Conservation (phyloP, 2,797 vertebrate genomes). For the Myotis planiceps region DNA sequence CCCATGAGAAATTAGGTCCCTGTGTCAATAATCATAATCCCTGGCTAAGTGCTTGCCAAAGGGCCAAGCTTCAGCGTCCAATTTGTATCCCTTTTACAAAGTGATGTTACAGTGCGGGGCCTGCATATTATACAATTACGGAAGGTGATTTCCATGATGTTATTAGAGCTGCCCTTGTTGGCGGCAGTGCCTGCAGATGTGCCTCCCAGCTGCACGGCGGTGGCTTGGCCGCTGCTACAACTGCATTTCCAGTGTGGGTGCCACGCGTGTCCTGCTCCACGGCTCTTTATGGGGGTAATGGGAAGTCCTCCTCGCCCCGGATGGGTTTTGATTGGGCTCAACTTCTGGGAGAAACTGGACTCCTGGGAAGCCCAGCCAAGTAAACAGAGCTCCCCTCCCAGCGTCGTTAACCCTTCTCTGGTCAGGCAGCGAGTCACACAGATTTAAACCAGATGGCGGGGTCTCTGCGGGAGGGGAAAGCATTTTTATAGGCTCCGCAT, state of each 20-base stretch:
- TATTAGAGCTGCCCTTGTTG: slow-evolving; percentile 71
- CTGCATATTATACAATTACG: slow-evolving; percentile 57
- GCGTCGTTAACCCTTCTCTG: slow-evolving; percentile 70
- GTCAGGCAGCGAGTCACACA: not conserved
- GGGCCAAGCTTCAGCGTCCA: slow-evolving; percentile 67
- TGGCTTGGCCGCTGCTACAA: not conserved
- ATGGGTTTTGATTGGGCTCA: slow-evolving; percentile 47
- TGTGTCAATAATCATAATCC: not conserved
- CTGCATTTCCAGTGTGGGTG: not conserved
- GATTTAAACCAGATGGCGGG: slow-evolving; percentile 66
- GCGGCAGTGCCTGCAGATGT: slow-evolving; percentile 68
- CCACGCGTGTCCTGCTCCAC: not conserved
- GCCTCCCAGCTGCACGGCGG: not conserved
- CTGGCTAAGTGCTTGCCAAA: not conserved
- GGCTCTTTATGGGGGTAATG: not conserved
- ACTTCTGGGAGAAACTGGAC: slow-evolving; percentile 49
- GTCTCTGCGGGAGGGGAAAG: not conserved
- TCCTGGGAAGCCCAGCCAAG: slow-evolving; percentile 53
- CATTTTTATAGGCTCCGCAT: not conserved
- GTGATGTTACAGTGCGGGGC: slow-evolving; percentile 64
- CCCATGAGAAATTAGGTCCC: not conserved
- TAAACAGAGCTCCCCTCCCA: slow-evolving; percentile 34
- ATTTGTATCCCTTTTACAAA: slow-evolving; percentile 75
- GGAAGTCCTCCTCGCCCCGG: slow-evolving; percentile 25
- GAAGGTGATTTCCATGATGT: slow-evolving; percentile 77